Conservation (phyloP, 2,888 invertebrate genomes). For the Calameuta idolon region DNA sequence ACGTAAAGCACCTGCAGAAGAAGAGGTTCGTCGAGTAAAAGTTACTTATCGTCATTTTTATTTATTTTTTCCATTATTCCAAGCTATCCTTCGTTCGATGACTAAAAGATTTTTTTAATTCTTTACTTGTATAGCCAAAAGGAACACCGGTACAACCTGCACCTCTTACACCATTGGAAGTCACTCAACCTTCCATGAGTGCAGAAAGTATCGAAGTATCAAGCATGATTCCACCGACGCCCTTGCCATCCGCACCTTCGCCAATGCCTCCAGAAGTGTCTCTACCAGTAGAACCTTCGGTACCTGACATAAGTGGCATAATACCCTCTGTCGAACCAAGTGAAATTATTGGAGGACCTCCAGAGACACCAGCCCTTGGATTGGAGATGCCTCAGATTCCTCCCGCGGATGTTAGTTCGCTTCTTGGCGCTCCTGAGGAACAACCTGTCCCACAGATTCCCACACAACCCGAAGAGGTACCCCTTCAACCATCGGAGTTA, state of each 20-base stretch:
- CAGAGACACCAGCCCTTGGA: constrained; percentile 57
- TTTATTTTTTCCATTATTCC: constrained; percentile 19
- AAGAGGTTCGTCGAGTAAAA: constrained; percentile 45
- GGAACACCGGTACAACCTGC: not conserved
- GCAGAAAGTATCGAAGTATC: constrained; percentile 41
- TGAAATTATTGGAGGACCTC: constrained; percentile 60
- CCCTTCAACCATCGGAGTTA: constrained; percentile 42
- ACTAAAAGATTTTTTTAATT: not conserved
- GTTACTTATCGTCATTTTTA: constrained; percentile 3
- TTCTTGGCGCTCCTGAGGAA: constrained; percentile 50
- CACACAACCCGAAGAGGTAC: constrained; percentile 60
- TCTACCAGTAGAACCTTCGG: constrained; percentile 53
- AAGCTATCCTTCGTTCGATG: not conserved
- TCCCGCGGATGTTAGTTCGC: constrained; percentile 51
- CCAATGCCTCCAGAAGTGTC: constrained; percentile 53
- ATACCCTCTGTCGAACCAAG: constrained; percentile 51
- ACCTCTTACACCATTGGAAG: constrained; percentile 35
- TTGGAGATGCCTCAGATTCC: constrained; percentile 62
- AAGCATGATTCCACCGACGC: constrained; percentile 43
- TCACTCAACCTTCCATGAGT: constrained; percentile 48
- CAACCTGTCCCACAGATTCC: constrained; percentile 24
- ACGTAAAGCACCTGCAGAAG: constrained; percentile 67
- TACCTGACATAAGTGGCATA: constrained; percentile 57
- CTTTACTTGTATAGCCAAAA: not conserved
- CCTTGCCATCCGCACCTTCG: constrained; percentile 45